Evolutionary conservation across 1,140 invertebrate species (phyloP), one percentile per base, ranked within the genome.

Genomic region (Ceratina japonica): DNA sequence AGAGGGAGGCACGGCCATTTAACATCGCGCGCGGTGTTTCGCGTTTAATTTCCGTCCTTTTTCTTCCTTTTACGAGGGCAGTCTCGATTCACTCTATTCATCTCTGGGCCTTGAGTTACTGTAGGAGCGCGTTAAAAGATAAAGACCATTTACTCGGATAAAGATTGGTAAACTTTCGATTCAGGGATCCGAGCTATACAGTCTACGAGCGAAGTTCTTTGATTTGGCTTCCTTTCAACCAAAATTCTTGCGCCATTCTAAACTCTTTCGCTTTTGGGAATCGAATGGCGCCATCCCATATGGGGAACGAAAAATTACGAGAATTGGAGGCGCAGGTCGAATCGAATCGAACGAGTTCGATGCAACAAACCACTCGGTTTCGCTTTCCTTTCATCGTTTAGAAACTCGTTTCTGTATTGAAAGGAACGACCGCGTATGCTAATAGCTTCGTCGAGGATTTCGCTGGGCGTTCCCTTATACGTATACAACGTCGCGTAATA

Each of bases 361-460:
- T 37, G 37, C 37, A 44, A 44, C 58, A 10, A 15, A 58, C 56
- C 18, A 58, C 18, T 10, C 2, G 20, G 12, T 49, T 15, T 58
- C 22, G n/a, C 18, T 71, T 44, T 4, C n/a, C 2, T 31, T 37
- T 4, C 4, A 44, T 8, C 37, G 37, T 10, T 44, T 44, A 44
- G 37, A 44, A 13, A 81, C 83, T 87, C 80, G 82, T 79, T 83
- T 79, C 65, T 61, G 74, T 81, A 81, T 80, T 71, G 70, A 75
- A 76, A 80, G 74, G 79, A 81, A 84, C 75, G 79, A 86, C 85
- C 86, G 83, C 10, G 10, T 85, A 87, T 87, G 88, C 84, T 87
- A 90, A 89, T 89, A 85, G 73, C 71, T 59, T 52, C 77, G 75
- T 79, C 44, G 65, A 18, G 37, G 59, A 24, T 66, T 70, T 69